A percentile compares a stretch with the other conserved stretches of the same genome.
These are phyloP conservation scores for Drosophila melanogaster DNA, from an alignment of 1,140 invertebrate genomes.

Conservation along the genomic window DNA sequence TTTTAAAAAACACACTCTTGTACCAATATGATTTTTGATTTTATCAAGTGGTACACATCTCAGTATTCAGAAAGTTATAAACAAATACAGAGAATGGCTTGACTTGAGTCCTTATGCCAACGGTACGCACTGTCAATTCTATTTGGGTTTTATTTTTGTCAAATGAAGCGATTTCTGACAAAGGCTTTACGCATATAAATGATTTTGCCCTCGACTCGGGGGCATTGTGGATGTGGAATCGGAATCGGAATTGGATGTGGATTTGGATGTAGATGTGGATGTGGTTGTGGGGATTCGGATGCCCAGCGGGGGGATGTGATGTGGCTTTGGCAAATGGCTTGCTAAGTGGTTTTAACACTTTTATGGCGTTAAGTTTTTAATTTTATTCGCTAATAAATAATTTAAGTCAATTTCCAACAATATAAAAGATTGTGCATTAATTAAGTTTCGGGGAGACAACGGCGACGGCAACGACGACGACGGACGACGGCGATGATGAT, in stretches of 20 bases:
- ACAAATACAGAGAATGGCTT: too few relatives aligned
- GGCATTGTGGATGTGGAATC: conserved; percentile 40
- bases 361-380: conserved; percentile 84
- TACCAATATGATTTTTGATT: too few relatives aligned
- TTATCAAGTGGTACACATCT: too few relatives aligned
- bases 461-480: conserved; percentile 3
- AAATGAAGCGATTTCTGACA: conserved; percentile 63
- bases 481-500: conserved; percentile 9
- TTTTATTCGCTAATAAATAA: conserved; percentile 84
- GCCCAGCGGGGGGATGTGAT: background rate
- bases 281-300: background rate
- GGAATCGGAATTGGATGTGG: conserved; percentile 9
- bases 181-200: conserved; percentile 56
- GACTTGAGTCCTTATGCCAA: background rate
- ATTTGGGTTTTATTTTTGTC: conserved; percentile 26
- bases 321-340: conserved; percentile 77
- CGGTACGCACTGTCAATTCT: conserved; percentile 26
- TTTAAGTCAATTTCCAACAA: conserved; percentile 78
- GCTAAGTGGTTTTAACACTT: conserved; percentile 84
- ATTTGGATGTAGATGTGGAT: background rate
- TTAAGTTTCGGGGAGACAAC: conserved; percentile 58
- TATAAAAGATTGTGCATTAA: conserved; percentile 77
- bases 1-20: too few relatives aligned
- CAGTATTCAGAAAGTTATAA: too few relatives aligned
- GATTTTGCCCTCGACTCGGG: conserved; percentile 47